Percentiles rank a stretch among this genome's conserved stretches.
Evolutionary conservation across 2,113 vertebrate species (phyloP).

Genomic region (Ceratotherium simum): DNA sequence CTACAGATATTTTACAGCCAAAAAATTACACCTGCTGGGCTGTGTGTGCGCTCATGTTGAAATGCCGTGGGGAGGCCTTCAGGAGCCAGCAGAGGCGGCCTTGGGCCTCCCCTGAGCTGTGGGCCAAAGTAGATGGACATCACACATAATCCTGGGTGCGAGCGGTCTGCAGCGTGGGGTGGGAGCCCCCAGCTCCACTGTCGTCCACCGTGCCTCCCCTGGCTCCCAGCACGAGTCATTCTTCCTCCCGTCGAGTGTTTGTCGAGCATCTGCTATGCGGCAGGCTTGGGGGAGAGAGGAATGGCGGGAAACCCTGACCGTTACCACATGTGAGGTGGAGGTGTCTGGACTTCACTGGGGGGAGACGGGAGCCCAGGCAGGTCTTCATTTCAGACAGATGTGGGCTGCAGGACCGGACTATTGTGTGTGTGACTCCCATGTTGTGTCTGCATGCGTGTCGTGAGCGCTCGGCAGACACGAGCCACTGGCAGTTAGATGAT

Average conservation of each 20-base stretch:
- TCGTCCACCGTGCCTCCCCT: accelerated
- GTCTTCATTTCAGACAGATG: accelerated
- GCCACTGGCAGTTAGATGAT: too few species aligned
- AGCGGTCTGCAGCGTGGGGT: accelerated
- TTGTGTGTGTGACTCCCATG: too few species aligned
- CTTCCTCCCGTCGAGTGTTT: too few species aligned
- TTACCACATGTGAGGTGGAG: accelerated
- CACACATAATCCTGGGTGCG: accelerated
- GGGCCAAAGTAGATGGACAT: neutral
- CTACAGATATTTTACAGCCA: accelerated
- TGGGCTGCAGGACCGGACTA: accelerated
- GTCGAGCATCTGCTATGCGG: accelerated
- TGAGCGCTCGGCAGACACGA: accelerated
- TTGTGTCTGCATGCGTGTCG: neutral
- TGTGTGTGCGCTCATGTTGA: accelerated
- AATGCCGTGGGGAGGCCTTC: neutral
- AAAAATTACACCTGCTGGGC: accelerated
- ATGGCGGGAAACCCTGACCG: accelerated
- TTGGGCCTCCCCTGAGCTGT: accelerated
- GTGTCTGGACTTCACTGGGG: accelerated
- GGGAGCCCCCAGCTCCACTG: neutral
- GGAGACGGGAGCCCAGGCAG: neutral
- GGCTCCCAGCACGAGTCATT: accelerated
- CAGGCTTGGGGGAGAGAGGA: neutral
- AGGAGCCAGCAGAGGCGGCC: neutral